These are phyloP conservation scores for Hymenopus coronatus DNA, from an alignment of 2,888 invertebrate species.

Conservation along the genomic window DNA sequence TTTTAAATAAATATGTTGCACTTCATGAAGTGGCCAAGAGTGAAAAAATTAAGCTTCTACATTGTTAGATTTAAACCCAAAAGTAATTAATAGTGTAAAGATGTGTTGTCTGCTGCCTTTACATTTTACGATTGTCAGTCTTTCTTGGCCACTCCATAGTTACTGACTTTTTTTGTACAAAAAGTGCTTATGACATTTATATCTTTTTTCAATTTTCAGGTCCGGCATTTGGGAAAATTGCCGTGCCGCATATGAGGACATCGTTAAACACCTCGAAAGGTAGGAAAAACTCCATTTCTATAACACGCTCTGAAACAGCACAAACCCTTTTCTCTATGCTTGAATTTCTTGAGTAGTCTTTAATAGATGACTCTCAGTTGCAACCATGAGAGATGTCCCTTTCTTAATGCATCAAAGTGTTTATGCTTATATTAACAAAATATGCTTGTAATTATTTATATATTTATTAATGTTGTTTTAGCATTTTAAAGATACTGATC, in stretches of 20 bases:
- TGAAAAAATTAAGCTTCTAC: neutral
- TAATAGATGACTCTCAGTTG: too few relatives aligned
- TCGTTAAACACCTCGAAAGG: slow-evolving; percentile 93
- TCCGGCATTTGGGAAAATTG: slow-evolving; percentile 94
- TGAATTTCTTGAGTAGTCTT: too few relatives aligned
- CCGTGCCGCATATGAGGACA: slow-evolving; percentile 91
- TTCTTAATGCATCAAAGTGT: too few relatives aligned
- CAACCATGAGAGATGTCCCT: too few relatives aligned
- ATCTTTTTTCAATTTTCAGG: slow-evolving; percentile 52
- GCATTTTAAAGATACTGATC: too few relatives aligned
- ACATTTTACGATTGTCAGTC: neutral
- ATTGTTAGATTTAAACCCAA: too few relatives aligned
- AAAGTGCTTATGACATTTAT: neutral
- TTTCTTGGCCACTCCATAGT: slow-evolving; percentile 1
- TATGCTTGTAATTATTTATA: too few relatives aligned
- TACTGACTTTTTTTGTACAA: neutral
- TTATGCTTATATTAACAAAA: too few relatives aligned
- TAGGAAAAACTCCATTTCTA: slow-evolving; percentile 47
- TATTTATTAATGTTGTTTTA: too few relatives aligned
- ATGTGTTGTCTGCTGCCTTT: neutral
- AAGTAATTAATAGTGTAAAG: too few relatives aligned
- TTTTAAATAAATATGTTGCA: neutral
- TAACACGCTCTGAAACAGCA: too few relatives aligned
- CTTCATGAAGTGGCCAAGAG: neutral
- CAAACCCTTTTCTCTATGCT: too few relatives aligned